A percentile compares a stretch with the other conserved stretches of the same genome.
These are phyloP conservation scores for Agonopterix subpropinquella DNA, from an alignment of 2,888 invertebrate species.

Conservation along the genomic window DNA sequence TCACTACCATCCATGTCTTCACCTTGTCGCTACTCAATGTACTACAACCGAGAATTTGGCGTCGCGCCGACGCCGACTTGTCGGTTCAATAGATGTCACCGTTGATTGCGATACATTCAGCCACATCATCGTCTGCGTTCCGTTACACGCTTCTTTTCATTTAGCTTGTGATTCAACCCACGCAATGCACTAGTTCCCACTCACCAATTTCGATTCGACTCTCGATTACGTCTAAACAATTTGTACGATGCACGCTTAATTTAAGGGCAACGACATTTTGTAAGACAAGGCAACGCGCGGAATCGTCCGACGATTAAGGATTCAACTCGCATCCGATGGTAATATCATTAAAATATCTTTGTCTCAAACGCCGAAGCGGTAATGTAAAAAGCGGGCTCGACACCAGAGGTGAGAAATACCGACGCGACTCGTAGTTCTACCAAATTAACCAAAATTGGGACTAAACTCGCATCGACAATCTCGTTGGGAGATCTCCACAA, in stretches of 20 bases:
- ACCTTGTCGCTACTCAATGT: constrained; percentile 29
- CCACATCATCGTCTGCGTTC: constrained; percentile 39
- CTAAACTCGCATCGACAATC: constrained; percentile 31
- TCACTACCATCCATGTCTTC: constrained; percentile 27
- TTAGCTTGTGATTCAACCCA: constrained; percentile 70
- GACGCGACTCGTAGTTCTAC: constrained; percentile 44
- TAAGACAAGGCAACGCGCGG: constrained; percentile 45
- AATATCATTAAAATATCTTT: constrained; percentile 75
- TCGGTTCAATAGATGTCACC: constrained; percentile 43
- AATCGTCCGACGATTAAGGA: constrained; percentile 62
- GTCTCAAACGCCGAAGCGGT: constrained; percentile 63
- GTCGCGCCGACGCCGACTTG: constrained; percentile 30
- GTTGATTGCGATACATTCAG: constrained; percentile 52
- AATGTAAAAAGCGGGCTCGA: constrained; percentile 57
- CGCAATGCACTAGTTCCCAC: constrained; percentile 66
- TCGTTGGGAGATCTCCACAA: constrained; percentile 28
- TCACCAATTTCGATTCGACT: constrained; percentile 51
- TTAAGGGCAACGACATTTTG: constrained; percentile 68
- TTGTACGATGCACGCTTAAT: constrained; percentile 65
- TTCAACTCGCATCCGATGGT: constrained; percentile 68
- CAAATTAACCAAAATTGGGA: constrained; percentile 49
- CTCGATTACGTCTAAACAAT: constrained; percentile 66
- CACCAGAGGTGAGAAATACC: constrained; percentile 69
- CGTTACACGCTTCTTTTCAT: constrained; percentile 60
- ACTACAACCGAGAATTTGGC: constrained; percentile 32